phyloP scores from a whole-genome alignment of 2,888 invertebrate species.

The Acheta domesticus region DNA sequence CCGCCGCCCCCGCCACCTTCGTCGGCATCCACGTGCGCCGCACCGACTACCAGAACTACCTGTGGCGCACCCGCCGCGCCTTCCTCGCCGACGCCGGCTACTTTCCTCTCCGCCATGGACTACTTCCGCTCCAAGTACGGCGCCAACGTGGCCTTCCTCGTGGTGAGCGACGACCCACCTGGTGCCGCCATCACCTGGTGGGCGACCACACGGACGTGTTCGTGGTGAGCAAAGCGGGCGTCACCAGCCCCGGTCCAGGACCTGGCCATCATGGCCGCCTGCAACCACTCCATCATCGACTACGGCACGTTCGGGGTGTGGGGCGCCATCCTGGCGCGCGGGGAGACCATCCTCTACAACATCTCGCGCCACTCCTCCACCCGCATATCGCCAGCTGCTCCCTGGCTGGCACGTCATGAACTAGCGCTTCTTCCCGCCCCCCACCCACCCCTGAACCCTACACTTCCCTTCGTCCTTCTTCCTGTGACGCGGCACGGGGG shows the following conservation, averaged over 20 bases:
- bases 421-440: slow-evolving; percentile 22
- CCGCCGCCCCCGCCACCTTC: slow-evolving; percentile 43
- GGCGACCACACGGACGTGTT: slow-evolving; percentile 45
- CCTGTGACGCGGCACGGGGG: too few relatives aligned
- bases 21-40: slow-evolving; percentile 57
- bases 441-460: too few relatives aligned
- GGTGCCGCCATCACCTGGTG: slow-evolving; percentile 49
- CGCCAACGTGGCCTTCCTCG: slow-evolving; percentile 47
- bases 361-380: slow-evolving; percentile 47
- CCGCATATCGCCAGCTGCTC: slow-evolving; percentile 48
- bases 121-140: slow-evolving; percentile 48
- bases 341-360: slow-evolving; percentile 51
- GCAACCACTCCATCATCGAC: slow-evolving; percentile 55
- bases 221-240: slow-evolving; percentile 46
- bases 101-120: slow-evolving; percentile 49
- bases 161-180: slow-evolving; percentile 52
- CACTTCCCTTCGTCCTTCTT: too few relatives aligned
- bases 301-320: slow-evolving; percentile 54
- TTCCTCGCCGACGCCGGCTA: slow-evolving; percentile 47
- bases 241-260: slow-evolving; percentile 48
- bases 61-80: slow-evolving; percentile 52
- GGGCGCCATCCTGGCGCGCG: slow-evolving; percentile 53
- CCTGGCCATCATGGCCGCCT: slow-evolving; percentile 51
- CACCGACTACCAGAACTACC: slow-evolving; percentile 56
- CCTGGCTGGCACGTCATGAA: slow-evolving; percentile 49